phyloP scores from a whole-genome alignment of 2,797 vertebrate genomes.

The Gobio occitaniae region DNA sequence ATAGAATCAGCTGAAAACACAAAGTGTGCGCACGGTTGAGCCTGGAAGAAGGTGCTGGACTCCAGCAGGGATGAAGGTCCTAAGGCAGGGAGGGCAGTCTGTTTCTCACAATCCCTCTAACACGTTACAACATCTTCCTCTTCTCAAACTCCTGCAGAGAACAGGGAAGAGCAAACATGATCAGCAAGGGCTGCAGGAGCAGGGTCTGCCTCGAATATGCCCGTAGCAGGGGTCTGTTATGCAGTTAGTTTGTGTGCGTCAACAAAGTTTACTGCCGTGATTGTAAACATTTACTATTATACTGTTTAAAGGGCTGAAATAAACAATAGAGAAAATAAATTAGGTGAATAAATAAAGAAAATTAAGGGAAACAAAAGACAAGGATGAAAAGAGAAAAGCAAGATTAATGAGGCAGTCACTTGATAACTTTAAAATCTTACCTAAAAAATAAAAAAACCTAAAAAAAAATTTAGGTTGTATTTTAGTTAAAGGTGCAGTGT shows the following conservation, averaged over 20 bases:
- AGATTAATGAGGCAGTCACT: background rate
- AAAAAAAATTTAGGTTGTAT: too few species aligned
- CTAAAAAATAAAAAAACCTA: background rate
- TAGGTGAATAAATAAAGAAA: background rate
- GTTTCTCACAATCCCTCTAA: slow-evolving; percentile 57
- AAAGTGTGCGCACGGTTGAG: slow-evolving; percentile 13
- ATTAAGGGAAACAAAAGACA: background rate
- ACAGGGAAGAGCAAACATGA: slow-evolving; percentile 57
- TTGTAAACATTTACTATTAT: too few species aligned
- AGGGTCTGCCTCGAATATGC: background rate
- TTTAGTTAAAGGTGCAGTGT: background rate
- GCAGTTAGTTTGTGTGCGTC: background rate
- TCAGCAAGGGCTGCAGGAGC: background rate
- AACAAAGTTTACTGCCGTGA: background rate
- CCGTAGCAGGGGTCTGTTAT: background rate
- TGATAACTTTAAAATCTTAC: background rate
- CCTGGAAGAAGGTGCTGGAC: slow-evolving; percentile 7
- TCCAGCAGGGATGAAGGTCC: slow-evolving; percentile 65
- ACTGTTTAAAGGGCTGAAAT: background rate
- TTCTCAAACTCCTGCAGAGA: slow-evolving; percentile 94
- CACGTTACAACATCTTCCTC: slow-evolving; percentile 92
- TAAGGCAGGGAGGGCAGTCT: slow-evolving; percentile 57
- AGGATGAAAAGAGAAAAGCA: background rate
- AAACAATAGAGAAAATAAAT: background rate
- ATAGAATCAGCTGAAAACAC: slow-evolving; percentile 39